phyloP scores from a whole-genome alignment of 2,888 invertebrate species.

The Odontocerum albicorne region DNA sequence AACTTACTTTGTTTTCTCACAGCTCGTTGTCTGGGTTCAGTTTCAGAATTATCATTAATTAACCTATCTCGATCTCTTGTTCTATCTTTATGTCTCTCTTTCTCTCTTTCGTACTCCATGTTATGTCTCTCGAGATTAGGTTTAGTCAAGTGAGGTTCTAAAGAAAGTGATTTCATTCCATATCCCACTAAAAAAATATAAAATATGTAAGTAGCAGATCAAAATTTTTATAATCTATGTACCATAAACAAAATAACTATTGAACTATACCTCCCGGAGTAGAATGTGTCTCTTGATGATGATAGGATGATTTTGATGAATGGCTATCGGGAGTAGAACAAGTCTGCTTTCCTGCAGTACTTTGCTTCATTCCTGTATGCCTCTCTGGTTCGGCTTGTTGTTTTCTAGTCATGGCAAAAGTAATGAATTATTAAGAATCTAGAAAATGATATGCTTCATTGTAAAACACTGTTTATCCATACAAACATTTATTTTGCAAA shows the following conservation, averaged over 20 bases:
- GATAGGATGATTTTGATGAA: conserved; percentile 34
- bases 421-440: no score
- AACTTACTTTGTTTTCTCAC: conserved; percentile 30
- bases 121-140: conserved; percentile 58
- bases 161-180: conserved; percentile 49
- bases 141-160: conserved; percentile 55
- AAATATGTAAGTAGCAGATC: conserved; percentile 1
- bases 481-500: no score
- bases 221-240: not conserved
- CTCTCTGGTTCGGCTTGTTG: conserved; percentile 57
- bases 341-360: conserved; percentile 29
- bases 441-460: no score
- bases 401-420: no score
- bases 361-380: conserved; percentile 49
- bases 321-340: conserved; percentile 35
- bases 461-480: no score
- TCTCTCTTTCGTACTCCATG: conserved; percentile 52
- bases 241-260: not conserved
- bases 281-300: conserved; percentile 26
- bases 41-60: conserved; percentile 38
- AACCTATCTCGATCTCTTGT: conserved; percentile 41
- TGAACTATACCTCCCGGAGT: conserved; percentile 11
- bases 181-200: conserved; percentile 43
- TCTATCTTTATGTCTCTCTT: conserved; percentile 40
- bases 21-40: conserved; percentile 22